Evolutionary conservation across 2,888 invertebrate species (phyloP).

Genomic region (Macrostomum cliftonense): DNA sequence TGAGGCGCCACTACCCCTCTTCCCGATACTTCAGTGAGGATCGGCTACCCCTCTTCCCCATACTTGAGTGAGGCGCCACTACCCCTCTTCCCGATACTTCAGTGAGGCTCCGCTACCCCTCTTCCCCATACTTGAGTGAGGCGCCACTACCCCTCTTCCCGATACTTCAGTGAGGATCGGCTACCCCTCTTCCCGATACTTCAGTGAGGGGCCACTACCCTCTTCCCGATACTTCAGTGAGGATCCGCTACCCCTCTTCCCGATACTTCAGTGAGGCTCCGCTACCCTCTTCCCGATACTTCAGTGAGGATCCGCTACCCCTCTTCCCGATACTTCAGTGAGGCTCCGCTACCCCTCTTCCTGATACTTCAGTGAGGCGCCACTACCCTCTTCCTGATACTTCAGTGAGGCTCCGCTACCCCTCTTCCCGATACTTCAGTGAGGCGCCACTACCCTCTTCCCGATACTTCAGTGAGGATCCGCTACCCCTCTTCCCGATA

Average conservation of each 20-base stretch:
- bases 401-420: background rate
- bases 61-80: background rate
- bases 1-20: background rate
- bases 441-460: background rate
- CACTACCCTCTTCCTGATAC: background rate
- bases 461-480: background rate
- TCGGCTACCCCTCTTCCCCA: background rate
- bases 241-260: background rate
- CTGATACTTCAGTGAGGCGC: background rate
- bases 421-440: background rate
- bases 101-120: background rate
- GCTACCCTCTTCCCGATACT: background rate
- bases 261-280: background rate
- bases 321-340: background rate
- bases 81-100: background rate
- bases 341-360: background rate
- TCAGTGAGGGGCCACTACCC: no score
- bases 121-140: background rate
- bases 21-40: background rate
- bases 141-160: background rate
- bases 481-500: background rate
- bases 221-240: background rate
- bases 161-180: background rate
- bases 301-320: conserved; percentile 1
- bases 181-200: background rate